Evolutionary conservation across 2,888 invertebrate genomes (phyloP).

Genomic region (Formica aserva): DNA sequence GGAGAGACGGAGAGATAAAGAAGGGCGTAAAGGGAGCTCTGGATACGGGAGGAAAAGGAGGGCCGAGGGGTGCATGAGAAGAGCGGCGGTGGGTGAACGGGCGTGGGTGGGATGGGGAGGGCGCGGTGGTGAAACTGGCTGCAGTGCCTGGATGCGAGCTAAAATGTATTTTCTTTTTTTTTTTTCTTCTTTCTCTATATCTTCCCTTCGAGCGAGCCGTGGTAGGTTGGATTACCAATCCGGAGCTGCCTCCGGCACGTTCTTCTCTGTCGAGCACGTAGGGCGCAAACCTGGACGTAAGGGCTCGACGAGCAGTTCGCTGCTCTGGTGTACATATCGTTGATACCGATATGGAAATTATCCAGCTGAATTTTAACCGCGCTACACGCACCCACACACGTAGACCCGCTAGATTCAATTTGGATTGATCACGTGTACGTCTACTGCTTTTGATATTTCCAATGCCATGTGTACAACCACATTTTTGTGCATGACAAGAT

Average conservation of each 20-base stretch:
- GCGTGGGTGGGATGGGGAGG: constrained; percentile 25
- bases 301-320: constrained; percentile 63
- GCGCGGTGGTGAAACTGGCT: constrained; percentile 57
- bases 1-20: constrained; percentile 54
- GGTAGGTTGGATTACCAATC: constrained; percentile 79
- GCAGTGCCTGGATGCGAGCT: constrained; percentile 78
- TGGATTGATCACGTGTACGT: constrained; percentile 50
- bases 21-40: constrained; percentile 46
- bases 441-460: constrained; percentile 41
- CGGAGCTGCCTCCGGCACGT: constrained; percentile 72
- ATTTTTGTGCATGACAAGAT: constrained; percentile 28
- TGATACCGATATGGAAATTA: constrained; percentile 68
- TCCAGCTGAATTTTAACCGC: constrained; percentile 68
- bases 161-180: constrained; percentile 77
- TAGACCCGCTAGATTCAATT: constrained; percentile 34
- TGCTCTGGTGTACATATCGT: constrained; percentile 51
- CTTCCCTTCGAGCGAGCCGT: constrained; percentile 76
- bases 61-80: constrained; percentile 30
- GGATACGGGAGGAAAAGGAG: constrained; percentile 37
- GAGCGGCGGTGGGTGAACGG: constrained; percentile 29
- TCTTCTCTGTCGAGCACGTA: constrained; percentile 57
- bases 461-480: constrained; percentile 12
- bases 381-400: neutral
- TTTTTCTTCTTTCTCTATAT: constrained; percentile 70
- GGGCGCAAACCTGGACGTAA: constrained; percentile 63